phyloP scores from a whole-genome alignment of 2,113 vertebrate species.

The Pachycephala philippinensis region DNA sequence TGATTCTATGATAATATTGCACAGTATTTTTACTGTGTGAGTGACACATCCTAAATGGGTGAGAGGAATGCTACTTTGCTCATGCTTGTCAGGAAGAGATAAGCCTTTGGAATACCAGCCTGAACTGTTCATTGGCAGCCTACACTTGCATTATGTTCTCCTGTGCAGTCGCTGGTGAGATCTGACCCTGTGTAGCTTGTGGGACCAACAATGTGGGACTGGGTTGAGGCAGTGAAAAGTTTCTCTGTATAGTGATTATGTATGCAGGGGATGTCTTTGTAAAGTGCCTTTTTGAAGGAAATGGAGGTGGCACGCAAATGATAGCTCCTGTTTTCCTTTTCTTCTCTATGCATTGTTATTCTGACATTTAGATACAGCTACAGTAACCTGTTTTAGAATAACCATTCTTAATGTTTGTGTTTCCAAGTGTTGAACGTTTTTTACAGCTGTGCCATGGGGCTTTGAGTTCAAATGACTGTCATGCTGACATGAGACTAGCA shows the following conservation, averaged over 20 bases:
- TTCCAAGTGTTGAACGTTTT: neutral
- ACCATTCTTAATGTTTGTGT: neutral
- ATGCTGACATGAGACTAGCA: neutral
- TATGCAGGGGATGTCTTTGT: rapidly evolving
- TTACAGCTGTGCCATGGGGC: neutral
- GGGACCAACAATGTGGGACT: neutral
- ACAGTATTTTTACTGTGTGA: neutral
- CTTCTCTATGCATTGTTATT: neutral
- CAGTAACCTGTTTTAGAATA: neutral
- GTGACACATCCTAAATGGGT: neutral
- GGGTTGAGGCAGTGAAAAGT: neutral
- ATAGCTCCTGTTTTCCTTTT: neutral
- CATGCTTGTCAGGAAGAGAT: rapidly evolving
- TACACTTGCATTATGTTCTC: neutral
- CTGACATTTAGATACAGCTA: neutral
- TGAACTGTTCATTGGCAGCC: neutral
- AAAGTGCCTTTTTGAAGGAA: neutral
- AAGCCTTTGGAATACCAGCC: neutral
- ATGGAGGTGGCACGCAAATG: rapidly evolving
- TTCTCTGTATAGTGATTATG: neutral
- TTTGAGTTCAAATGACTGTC: neutral
- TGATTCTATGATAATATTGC: neutral
- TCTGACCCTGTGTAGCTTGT: neutral
- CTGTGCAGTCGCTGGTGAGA: rapidly evolving
- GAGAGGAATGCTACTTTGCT: neutral